These are phyloP conservation scores for Cataglyphis altisquamis DNA, from an alignment of 2,888 invertebrate species.

Conservation along the genomic window DNA sequence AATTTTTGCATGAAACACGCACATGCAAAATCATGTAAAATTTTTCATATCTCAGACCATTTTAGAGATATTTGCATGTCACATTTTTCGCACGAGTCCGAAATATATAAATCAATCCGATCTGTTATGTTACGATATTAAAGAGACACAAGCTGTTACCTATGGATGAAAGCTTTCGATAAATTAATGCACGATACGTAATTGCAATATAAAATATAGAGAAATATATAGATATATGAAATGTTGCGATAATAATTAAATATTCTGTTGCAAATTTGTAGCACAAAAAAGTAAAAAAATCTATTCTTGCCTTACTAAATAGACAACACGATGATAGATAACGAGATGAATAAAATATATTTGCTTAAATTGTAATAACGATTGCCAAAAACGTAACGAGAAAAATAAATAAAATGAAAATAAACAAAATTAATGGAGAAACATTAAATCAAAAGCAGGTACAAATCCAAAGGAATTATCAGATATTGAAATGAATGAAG, in stretches of 20 bases:
- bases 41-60: conserved; percentile 17
- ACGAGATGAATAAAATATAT: background rate
- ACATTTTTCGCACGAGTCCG: background rate
- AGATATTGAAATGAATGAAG: background rate
- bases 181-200: conserved; percentile 18
- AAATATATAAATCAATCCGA: background rate
- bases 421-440: background rate
- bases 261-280: background rate
- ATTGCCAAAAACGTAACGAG: conserved; percentile 1
- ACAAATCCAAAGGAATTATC: background rate
- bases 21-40: background rate
- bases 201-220: conserved; percentile 10
- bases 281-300: conserved; percentile 3
- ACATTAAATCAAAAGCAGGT: background rate
- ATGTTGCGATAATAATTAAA: background rate
- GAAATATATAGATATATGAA: conserved; percentile 19
- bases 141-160: conserved; percentile 18
- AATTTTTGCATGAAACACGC: conserved; percentile 17
- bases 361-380: background rate
- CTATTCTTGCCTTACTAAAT: background rate
- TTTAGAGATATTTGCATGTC: conserved; percentile 17
- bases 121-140: conserved; percentile 8
- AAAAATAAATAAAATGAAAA: background rate
- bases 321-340: background rate
- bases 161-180: conserved; percentile 27